Percentiles rank a stretch among this genome's conserved stretches.
Conservation (phyloP, 2,888 invertebrate genomes). For the Eupithecia subfuscata region DNA sequence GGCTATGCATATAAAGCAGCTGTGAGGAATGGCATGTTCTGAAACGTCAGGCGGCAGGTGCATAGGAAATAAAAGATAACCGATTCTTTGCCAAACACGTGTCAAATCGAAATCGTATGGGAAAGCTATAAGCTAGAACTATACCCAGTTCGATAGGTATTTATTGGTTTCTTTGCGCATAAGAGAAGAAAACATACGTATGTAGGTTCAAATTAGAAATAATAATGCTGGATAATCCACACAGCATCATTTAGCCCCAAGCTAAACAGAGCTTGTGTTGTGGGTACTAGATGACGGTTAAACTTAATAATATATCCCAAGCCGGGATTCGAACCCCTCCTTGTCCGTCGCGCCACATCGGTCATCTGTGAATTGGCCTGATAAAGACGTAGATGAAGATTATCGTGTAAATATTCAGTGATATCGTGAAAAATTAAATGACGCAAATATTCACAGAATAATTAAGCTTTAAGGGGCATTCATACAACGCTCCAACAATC, state of each 20-base stretch:
- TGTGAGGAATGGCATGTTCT: conserved; percentile 17
- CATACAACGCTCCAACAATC: not conserved
- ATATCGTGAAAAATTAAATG: not conserved
- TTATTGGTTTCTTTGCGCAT: not conserved
- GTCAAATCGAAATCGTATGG: conserved; percentile 14
- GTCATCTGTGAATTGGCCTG: not conserved
- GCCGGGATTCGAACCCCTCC: no score
- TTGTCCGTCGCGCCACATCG: no score
- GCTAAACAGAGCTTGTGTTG: no score
- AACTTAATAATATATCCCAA: no score
- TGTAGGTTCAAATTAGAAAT: no score
- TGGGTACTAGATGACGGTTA: no score
- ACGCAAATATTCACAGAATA: not conserved
- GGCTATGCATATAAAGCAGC: conserved; percentile 22
- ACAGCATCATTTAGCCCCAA: no score
- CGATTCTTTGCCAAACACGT: conserved; percentile 24
- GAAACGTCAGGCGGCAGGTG: conserved; percentile 29
- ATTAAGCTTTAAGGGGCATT: not conserved
- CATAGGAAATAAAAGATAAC: conserved; percentile 27
- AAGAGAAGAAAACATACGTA: no score
- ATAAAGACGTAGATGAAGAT: not conserved
- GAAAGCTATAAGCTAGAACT: not conserved
- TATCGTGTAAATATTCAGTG: not conserved
- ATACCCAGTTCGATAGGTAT: not conserved
- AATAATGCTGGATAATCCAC: no score